These are phyloP conservation scores for Eupithecia insigniata DNA, from an alignment of 2,888 invertebrate genomes.

Conservation along the genomic window DNA sequence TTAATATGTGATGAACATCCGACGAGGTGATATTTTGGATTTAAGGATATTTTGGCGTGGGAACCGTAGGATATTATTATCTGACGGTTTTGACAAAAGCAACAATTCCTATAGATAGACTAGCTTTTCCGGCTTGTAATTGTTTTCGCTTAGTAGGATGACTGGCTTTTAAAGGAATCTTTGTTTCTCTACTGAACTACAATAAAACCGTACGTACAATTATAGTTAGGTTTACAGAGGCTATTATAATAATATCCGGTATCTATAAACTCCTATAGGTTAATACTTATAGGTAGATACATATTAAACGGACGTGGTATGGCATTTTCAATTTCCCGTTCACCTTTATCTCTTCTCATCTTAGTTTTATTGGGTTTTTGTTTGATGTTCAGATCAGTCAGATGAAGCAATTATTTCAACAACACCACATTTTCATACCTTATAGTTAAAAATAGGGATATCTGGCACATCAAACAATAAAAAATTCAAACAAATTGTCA, in stretches of 20 bases:
- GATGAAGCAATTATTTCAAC: constrained; percentile 15
- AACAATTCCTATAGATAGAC: no score
- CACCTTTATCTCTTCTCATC: constrained; percentile 14
- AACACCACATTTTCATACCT: not conserved
- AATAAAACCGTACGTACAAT: not conserved
- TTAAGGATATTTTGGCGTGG: not conserved
- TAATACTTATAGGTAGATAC: no score
- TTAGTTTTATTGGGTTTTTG: not conserved
- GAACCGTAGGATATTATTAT: not conserved
- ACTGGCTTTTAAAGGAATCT: no score
- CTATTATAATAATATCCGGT: not conserved
- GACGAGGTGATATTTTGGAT: no score
- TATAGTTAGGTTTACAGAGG: not conserved
- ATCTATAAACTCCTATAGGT: not conserved
- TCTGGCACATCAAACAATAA: no score
- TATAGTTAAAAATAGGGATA: not conserved
- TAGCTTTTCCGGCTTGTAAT: no score
- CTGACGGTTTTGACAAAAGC: no score
- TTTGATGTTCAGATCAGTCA: not conserved
- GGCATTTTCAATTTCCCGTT: constrained; percentile 22
- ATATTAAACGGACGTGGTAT: constrained; percentile 11
- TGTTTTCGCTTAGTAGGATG: no score
- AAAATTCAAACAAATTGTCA: no score
- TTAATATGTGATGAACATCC: not conserved
- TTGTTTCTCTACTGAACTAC: no score